Evolutionary conservation across 2,797 vertebrate genomes (phyloP).

Genomic region (Thunnus albacares): DNA sequence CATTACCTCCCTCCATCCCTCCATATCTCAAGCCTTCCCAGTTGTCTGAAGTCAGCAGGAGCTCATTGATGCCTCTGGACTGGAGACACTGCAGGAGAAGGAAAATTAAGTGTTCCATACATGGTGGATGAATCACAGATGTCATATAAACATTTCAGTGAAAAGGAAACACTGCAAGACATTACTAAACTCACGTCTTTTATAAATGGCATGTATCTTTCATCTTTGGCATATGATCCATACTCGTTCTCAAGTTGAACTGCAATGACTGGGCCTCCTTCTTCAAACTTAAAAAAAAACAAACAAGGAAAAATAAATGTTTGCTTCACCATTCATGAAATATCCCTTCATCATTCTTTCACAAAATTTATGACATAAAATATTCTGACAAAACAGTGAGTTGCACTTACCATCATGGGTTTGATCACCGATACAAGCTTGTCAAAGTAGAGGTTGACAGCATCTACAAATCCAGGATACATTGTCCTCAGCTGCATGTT

Average conservation of each 20-base stretch:
- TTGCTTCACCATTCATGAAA: neutral
- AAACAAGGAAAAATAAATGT: neutral
- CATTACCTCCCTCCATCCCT: conserved; percentile 89
- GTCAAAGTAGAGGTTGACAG: conserved; percentile 91
- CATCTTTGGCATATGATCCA: conserved; percentile 90
- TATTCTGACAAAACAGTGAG: conserved; percentile 64
- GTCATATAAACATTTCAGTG: neutral
- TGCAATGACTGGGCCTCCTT: conserved; percentile 92
- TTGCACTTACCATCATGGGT: conserved; percentile 88
- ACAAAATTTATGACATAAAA: neutral
- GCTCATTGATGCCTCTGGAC: conserved; percentile 91
- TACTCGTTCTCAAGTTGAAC: conserved; percentile 97
- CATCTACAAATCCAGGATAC: conserved; percentile 86
- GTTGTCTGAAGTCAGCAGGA: conserved; percentile 93
- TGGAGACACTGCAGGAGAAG: conserved; percentile 86
- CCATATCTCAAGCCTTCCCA: conserved; percentile 84
- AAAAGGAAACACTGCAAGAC: neutral
- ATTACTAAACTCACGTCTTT: conserved; percentile 84
- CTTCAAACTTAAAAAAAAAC: conserved; percentile 83
- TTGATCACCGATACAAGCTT: conserved; percentile 85
- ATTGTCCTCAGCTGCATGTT: conserved; percentile 91
- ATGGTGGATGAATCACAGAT: neutral
- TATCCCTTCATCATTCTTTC: neutral
- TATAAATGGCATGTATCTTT: conserved; percentile 89
- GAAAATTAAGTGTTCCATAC: neutral